Evolutionary conservation across 2,888 invertebrate genomes (phyloP).

Genomic region (Xestobium rufovillosum): DNA sequence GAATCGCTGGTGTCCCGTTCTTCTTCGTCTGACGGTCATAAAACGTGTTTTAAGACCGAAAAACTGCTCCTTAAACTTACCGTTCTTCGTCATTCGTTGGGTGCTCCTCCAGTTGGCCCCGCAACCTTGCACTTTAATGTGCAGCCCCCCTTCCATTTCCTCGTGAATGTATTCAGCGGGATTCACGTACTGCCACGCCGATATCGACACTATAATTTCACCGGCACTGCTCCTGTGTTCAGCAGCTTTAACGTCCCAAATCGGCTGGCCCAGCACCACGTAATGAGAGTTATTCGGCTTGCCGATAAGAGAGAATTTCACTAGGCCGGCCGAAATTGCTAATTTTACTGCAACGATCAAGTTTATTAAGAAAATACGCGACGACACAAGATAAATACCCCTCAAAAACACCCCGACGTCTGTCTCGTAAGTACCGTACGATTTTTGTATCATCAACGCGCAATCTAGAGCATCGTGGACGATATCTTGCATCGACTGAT

Average conservation of each 20-base stretch:
- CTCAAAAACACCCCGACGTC: conserved; percentile 54
- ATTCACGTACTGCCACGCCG: conserved; percentile 54
- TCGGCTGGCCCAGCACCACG: conserved; percentile 54
- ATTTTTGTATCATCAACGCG: conserved; percentile 58
- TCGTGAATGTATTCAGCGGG: conserved; percentile 53
- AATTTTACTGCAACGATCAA: conserved; percentile 48
- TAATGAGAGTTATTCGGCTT: conserved; percentile 48
- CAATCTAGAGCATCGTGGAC: conserved; percentile 60
- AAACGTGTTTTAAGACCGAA: too few relatives aligned
- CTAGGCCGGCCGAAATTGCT: conserved; percentile 54
- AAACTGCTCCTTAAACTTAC: too few relatives aligned
- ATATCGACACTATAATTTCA: conserved; percentile 53
- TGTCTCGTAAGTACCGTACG: conserved; percentile 54
- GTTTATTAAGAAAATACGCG: neutral
- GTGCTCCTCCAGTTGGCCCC: conserved; percentile 37
- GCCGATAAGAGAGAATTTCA: conserved; percentile 53
- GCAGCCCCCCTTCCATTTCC: conserved; percentile 47
- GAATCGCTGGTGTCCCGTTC: too few relatives aligned
- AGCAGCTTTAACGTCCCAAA: conserved; percentile 52
- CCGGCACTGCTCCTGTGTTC: conserved; percentile 49
- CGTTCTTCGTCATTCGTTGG: conserved; percentile 28
- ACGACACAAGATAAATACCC: conserved; percentile 41
- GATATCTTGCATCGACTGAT: conserved; percentile 50
- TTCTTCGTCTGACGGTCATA: too few relatives aligned
- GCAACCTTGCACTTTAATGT: conserved; percentile 45